A percentile compares a stretch with the other conserved stretches of the same genome.
Conservation (phyloP, 2,888 invertebrate genomes). For the Gandaritis pyraliata region DNA sequence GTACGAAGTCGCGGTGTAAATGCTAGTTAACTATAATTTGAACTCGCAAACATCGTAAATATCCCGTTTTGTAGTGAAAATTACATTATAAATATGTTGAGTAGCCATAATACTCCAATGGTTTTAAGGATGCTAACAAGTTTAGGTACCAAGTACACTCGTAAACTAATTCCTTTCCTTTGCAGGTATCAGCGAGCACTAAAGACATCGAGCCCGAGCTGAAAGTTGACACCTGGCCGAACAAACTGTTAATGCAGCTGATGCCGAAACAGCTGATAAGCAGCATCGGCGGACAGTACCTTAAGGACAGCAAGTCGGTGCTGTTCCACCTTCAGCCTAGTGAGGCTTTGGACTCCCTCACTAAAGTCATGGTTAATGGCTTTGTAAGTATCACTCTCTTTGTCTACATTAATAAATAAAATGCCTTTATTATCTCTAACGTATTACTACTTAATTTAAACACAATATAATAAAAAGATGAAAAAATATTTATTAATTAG, state of each 20-base stretch:
- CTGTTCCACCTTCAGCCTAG: conserved; percentile 94
- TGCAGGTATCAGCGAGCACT: conserved; percentile 82
- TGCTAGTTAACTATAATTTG: too few relatives aligned
- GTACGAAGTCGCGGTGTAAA: too few relatives aligned
- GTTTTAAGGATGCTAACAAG: too few relatives aligned
- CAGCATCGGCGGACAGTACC: conserved; percentile 93
- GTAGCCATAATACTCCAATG: too few relatives aligned
- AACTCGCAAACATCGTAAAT: too few relatives aligned
- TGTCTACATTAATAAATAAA: too few relatives aligned
- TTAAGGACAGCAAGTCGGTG: conserved; percentile 96
- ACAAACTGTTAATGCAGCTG: conserved; percentile 95
- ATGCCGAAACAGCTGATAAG: conserved; percentile 97
- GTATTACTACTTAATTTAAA: too few relatives aligned
- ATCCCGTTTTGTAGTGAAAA: too few relatives aligned
- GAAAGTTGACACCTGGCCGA: conserved; percentile 97
- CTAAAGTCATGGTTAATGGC: conserved; percentile 96
- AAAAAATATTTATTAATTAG: too few relatives aligned
- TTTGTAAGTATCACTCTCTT: conserved; percentile 87
- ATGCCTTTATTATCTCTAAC: too few relatives aligned
- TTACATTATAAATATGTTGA: too few relatives aligned
- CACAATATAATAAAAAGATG: too few relatives aligned
- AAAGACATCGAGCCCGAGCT: conserved; percentile 96
- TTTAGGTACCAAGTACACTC: neutral
- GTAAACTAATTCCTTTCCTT: neutral
- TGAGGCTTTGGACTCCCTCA: conserved; percentile 93